Evolutionary conservation across 1,140 invertebrate genomes (phyloP), one percentile per base, ranked within the genome.

Genomic region (Orius insidiosus): DNA sequence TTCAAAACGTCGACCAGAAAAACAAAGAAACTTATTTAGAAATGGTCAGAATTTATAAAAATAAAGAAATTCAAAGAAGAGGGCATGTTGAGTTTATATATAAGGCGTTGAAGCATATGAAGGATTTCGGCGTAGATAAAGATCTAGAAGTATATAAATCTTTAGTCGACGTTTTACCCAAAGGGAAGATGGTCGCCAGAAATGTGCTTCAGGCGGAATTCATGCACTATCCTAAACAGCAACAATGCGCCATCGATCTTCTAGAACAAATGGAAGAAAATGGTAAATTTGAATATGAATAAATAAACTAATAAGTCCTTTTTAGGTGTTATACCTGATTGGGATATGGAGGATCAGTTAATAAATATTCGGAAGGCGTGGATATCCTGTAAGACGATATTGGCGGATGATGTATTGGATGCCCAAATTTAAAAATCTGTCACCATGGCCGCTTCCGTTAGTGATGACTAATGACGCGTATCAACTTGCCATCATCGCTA

Each of bases 361-460:
- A 51, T 80, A 6, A 82, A 81, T 56, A 34, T 98, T 97, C 69
- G 92, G 93, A 0, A 65, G 68, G 46, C 66, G 76, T 55, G 78
- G 78, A 8, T 72, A 76, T 58, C 83, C 85, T 0, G 60, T 88
- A 9, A 66, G 84, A 48, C 95, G 93, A 60, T 85, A 76, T 58
- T 80, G 77, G 68, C 69, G 89, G 38, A 92, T 97, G 82, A 76
- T 88, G 68, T 99, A 98, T 59, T 99, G 95, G 95, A 82, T 95
- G 78, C 90, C 93, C 3, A 98, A 98, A 63, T 89, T 98, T 56
- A 85, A 78, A 58, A 79, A 96, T 61, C 60, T 80, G 0, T 89
- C 86, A 53, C 94, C 94, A 2, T 98, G 85, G 76, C 74, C 76
- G 1, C 59, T 94, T 34, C 86, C 92, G 1, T 68, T 75, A 30